These are phyloP conservation scores for Dendroctonus ponderosae DNA, from an alignment of 1,140 invertebrate genomes.

Conservation along the genomic window DNA sequence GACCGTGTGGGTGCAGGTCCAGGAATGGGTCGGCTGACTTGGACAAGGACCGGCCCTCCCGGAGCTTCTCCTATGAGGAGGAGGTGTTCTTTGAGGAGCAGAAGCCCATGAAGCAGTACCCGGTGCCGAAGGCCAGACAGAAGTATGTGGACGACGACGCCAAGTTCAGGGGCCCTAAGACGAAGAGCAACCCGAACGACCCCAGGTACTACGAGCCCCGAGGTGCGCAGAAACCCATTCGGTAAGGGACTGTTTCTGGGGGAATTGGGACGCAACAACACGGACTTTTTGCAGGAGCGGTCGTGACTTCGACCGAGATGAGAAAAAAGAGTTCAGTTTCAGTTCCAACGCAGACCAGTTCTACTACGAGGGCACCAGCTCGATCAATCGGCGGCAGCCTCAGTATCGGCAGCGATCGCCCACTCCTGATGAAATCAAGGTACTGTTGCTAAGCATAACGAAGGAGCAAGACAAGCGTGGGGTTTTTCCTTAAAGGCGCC, in stretches of 20 bases:
- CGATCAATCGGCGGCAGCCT: slow-evolving; percentile 45
- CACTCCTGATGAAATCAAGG: slow-evolving; percentile 53
- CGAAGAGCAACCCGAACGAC: slow-evolving; percentile 31
- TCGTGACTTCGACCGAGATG: not conserved
- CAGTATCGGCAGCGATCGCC: slow-evolving; percentile 53
- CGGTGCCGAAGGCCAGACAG: slow-evolving; percentile 42
- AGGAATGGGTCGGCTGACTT: slow-evolving; percentile 33
- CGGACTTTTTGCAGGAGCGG: not conserved
- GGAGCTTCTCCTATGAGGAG: slow-evolving; percentile 37
- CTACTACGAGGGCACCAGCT: slow-evolving; percentile 19
- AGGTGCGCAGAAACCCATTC: slow-evolving; percentile 1
- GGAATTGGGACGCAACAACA: not conserved
- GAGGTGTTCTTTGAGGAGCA: slow-evolving; percentile 33
- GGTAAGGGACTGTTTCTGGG: not conserved
- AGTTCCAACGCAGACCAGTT: slow-evolving; percentile 11
- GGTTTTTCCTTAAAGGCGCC: slow-evolving; percentile 53
- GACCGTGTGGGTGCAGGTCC: slow-evolving; percentile 21
- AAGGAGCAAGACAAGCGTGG: not conserved
- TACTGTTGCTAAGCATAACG: slow-evolving; percentile 20
- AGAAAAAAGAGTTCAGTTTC: slow-evolving; percentile 14
- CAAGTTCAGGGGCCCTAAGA: slow-evolving; percentile 6
- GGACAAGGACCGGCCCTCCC: slow-evolving; percentile 26
- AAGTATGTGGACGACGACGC: slow-evolving; percentile 28
- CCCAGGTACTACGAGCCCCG: slow-evolving; percentile 34
- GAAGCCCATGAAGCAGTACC: slow-evolving; percentile 34